Evolutionary conservation across 2,888 invertebrate genomes (phyloP).

Genomic region (Eugnorisma glareosa): DNA sequence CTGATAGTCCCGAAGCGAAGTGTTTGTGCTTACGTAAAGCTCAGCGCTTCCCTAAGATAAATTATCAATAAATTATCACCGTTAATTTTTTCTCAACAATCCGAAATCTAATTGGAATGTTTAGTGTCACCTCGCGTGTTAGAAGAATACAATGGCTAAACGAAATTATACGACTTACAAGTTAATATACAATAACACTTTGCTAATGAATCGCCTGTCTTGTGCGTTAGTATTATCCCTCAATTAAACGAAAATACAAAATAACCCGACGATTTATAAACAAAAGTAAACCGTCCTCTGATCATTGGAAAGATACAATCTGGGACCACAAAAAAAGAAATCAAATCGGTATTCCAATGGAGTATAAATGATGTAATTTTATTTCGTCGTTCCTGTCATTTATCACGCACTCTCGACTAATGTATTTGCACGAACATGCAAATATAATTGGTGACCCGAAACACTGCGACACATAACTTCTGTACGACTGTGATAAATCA

Average conservation of each 20-base stretch:
- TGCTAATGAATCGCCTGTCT: not conserved
- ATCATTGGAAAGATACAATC: slow-evolving; percentile 21
- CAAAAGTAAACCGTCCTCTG: not conserved
- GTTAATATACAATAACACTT: not conserved
- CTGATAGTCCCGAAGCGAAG: not conserved
- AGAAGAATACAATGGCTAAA: not conserved
- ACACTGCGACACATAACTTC: slow-evolving; percentile 73
- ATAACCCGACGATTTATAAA: not conserved
- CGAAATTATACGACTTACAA: not conserved
- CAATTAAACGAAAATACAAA: not conserved
- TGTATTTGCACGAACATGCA: slow-evolving; percentile 63
- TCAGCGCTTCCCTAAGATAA: not conserved
- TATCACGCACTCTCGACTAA: slow-evolving; percentile 58
- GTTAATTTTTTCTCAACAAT: not conserved
- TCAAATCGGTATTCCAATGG: slow-evolving; percentile 29
- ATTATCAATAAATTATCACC: not conserved
- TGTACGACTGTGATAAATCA: slow-evolving; percentile 77
- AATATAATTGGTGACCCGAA: slow-evolving; percentile 70
- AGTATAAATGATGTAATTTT: slow-evolving; percentile 51
- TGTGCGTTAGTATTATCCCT: not conserved
- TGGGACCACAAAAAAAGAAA: slow-evolving; percentile 23
- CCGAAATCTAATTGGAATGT: not conserved
- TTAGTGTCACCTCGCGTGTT: not conserved
- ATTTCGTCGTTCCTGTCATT: slow-evolving; percentile 52
- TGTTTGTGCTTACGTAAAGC: not conserved